Evolutionary conservation across 2,888 invertebrate species (phyloP), one percentile per base, ranked within the genome.

Genomic region (Drosophila affinis): DNA sequence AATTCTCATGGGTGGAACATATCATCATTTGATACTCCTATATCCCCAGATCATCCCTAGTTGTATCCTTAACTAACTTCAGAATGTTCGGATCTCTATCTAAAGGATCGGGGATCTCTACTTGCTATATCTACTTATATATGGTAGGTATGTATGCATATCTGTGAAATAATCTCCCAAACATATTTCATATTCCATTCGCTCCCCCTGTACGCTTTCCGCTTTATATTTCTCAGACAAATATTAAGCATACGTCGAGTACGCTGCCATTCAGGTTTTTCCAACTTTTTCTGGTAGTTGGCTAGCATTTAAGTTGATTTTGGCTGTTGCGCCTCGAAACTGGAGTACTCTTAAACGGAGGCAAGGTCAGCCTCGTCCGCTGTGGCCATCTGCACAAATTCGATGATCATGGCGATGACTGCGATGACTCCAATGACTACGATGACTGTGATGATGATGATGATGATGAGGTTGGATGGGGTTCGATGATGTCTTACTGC

Each of bases 231-330:
- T 34, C 12, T 12, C 4, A 1, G 3, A 14, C 53, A 18, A 45
- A 56, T 62, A 67, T 78, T 52, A 44, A 56, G 71, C 68, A 84
- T 81, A 74, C 79, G 75, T 64, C 72, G 68, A 68, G 81, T 75
- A 29, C 21, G 67, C 49, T 45, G 17, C 32, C 46, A 45, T 27
- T 56, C 54, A 34, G 64, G 63, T 56, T 47, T 57, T 55, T 59
- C 21, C 29, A 29, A 29, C 29, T 46, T 17, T 17, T 29, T 21
- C 34, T 52, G 3, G 44, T 32, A 55, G 44, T 10, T 46, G 48
- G 47, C 49, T 72, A 63, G 57, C 63, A 69, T 68, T 69, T 71
- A 53, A 64, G 62, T 75, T 75, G 75, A 71, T 71, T 75, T 68
- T 57, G 47, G 65, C 65, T 48, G 45, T 56, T 56, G 44, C 62